Evolutionary conservation across 2,113 vertebrate genomes (phyloP).

Genomic region (Marcusenius ussheri): DNA sequence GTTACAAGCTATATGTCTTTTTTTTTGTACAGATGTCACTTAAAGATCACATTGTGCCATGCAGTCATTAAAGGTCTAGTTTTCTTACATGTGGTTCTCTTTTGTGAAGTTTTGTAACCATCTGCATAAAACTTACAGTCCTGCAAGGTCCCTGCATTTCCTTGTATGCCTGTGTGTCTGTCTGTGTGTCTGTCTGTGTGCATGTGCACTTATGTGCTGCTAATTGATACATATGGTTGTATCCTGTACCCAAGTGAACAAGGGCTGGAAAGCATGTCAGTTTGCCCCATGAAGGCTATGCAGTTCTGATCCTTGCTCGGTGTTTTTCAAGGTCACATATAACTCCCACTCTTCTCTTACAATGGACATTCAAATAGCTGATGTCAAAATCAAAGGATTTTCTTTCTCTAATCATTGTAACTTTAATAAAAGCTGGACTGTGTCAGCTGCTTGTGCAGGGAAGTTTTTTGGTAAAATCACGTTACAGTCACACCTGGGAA

Average conservation of each 20-base stretch:
- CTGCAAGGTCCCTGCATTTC: background rate
- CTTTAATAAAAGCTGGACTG: background rate
- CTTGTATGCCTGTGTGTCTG: background rate
- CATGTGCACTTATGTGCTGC: background rate
- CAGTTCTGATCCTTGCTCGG: background rate
- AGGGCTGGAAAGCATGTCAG: background rate
- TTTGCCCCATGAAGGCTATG: background rate
- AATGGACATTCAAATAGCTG: background rate
- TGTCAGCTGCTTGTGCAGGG: background rate
- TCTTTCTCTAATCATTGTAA: background rate
- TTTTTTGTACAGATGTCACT: background rate
- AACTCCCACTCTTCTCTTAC: background rate
- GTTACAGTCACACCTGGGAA: background rate
- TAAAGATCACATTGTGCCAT: background rate
- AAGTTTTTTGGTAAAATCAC: background rate
- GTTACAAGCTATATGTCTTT: background rate
- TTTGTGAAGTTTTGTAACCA: background rate
- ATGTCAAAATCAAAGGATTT: background rate
- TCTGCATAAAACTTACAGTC: background rate
- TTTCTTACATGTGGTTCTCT: background rate
- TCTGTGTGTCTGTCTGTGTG: background rate
- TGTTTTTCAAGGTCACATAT: background rate
- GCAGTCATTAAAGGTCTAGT: conserved; percentile 13
- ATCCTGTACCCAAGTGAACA: background rate
- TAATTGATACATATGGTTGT: background rate